Percentiles rank a stretch among this genome's conserved stretches.
phyloP scores from a whole-genome alignment of 2,113 vertebrate species.

The Mystacornis crossleyi region DNA sequence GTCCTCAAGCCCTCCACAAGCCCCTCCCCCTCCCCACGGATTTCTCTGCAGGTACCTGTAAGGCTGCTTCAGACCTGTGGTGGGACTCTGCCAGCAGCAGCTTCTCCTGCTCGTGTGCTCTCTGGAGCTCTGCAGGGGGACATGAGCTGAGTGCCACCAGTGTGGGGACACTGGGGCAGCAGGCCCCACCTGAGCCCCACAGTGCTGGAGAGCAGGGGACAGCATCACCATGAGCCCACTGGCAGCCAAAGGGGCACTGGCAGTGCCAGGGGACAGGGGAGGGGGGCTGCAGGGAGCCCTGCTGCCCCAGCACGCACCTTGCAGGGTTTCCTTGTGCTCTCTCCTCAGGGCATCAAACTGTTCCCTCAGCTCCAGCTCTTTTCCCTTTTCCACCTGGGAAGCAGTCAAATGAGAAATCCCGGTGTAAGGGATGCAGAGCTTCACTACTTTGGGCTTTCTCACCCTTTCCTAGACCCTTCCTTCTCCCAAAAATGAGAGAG shows the following conservation, averaged over 20 bases:
- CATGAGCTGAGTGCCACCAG: background rate
- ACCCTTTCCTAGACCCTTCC: background rate
- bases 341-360: slow-evolving; percentile 58
- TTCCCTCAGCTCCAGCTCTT: slow-evolving; percentile 70
- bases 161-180: background rate
- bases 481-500: background rate
- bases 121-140: slow-evolving; percentile 73
- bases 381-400: slow-evolving; percentile 80
- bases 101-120: slow-evolving; percentile 75
- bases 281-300: background rate
- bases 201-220: background rate
- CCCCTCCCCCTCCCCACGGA: background rate
- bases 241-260: background rate
- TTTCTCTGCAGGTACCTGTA: slow-evolving; percentile 64
- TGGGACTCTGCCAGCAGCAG: slow-evolving; percentile 69
- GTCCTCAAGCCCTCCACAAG: background rate
- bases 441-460: background rate
- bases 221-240: background rate
- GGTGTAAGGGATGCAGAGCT: background rate
- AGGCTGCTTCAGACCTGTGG: slow-evolving; percentile 59
- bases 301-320: slow-evolving; percentile 67
- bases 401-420: background rate
- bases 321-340: slow-evolving; percentile 62
- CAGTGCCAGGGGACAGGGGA: background rate
- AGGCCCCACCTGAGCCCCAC: background rate